Evolutionary conservation across 2,113 vertebrate species (phyloP).

Genomic region (Oxyruncus cristatus): DNA sequence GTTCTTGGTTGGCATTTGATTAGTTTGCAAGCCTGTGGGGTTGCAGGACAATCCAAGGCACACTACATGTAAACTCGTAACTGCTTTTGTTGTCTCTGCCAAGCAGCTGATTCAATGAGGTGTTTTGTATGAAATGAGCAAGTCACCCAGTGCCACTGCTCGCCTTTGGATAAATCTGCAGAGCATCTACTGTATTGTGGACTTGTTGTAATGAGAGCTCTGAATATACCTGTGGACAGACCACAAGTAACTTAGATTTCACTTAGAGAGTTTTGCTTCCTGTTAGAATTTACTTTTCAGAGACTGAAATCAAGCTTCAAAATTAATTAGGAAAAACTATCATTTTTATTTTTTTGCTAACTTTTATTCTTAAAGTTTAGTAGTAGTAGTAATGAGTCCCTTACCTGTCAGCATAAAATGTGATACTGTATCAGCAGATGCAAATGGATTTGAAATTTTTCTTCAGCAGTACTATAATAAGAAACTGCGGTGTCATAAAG

Average conservation of each 20-base stretch:
- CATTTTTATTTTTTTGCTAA: background rate
- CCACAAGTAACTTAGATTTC: background rate
- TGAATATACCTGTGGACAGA: background rate
- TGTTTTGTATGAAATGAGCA: background rate
- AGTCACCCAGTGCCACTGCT: background rate
- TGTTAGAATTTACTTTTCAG: background rate
- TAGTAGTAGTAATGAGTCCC: background rate
- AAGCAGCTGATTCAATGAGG: background rate
- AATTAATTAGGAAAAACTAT: background rate
- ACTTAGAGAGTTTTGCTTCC: background rate
- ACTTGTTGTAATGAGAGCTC: background rate
- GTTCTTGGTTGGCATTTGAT: background rate
- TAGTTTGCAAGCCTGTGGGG: background rate
- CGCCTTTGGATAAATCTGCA: background rate
- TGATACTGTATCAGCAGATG: background rate
- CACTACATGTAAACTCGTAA: fast-evolving
- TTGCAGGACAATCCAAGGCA: background rate
- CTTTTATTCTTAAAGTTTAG: background rate
- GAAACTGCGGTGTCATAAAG: background rate
- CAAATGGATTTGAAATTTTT: background rate
- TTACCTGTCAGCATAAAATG: background rate
- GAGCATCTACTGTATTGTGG: background rate
- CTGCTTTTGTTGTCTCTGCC: background rate
- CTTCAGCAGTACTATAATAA: background rate
- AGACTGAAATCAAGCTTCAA: background rate